These are phyloP conservation scores for Platysternon megacephalum DNA, from an alignment of 2,113 vertebrate genomes.

Conservation along the genomic window DNA sequence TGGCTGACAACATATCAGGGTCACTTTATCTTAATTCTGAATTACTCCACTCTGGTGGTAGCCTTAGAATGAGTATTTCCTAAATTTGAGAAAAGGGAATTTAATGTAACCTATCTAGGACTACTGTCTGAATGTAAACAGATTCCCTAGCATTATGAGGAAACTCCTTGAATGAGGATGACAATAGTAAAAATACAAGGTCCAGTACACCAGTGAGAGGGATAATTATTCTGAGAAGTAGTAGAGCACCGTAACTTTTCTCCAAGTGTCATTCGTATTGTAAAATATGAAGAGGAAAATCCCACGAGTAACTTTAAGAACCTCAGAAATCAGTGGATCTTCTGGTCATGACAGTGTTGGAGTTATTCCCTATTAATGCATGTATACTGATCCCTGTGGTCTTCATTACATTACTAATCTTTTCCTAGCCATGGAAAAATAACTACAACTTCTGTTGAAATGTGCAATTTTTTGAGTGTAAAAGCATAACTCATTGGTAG, in stretches of 20 bases:
- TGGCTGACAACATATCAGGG: neutral
- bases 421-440: neutral
- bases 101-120: neutral
- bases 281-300: neutral
- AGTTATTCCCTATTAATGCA: neutral
- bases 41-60: fast-evolving
- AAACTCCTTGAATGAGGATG: neutral
- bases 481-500: neutral
- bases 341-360: neutral
- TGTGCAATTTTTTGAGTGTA: neutral
- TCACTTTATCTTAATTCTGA: neutral
- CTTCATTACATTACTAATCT: neutral
- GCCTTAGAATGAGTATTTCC: neutral
- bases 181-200: neutral
- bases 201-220: neutral
- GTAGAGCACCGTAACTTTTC: neutral
- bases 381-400: neutral
- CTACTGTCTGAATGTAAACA: neutral
- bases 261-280: neutral
- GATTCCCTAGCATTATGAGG: neutral
- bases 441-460: neutral
- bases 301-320: neutral
- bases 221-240: neutral
- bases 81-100: neutral
- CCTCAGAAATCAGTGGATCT: neutral